Conservation (phyloP, 1,140 invertebrate species). For the Hylaeus volcanicus region DNA sequence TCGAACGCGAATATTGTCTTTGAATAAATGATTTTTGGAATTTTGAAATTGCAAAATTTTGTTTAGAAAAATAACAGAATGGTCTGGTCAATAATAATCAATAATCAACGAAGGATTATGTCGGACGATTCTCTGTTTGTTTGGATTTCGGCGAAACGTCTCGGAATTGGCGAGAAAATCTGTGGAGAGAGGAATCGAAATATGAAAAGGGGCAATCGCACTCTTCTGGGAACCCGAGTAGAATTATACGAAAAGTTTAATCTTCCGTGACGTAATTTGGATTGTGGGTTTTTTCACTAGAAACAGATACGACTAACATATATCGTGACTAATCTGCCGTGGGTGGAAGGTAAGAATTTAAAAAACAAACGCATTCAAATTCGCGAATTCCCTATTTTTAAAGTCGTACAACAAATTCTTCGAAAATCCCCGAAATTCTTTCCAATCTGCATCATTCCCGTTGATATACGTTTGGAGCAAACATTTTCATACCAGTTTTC, state of each 20-base stretch:
- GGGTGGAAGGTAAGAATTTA: conserved; percentile 28
- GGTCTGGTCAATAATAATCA: background rate
- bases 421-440: background rate
- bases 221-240: conserved; percentile 8
- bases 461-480: background rate
- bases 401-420: background rate
- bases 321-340: conserved; percentile 34
- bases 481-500: background rate
- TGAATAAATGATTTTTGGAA: too few species aligned
- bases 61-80: background rate
- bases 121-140: background rate
- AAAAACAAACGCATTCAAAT: conserved; percentile 30
- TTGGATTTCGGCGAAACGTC: background rate
- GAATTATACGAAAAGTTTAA: conserved; percentile 29
- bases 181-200: background rate
- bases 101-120: background rate
- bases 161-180: background rate
- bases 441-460: background rate
- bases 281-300: conserved; percentile 2
- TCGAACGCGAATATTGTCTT: too few species aligned
- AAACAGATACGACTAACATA: conserved; percentile 38
- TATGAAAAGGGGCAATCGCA: background rate
- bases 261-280: conserved; percentile 14
- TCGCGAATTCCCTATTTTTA: conserved; percentile 25
- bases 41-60: background rate